These are phyloP conservation scores for Andrena bicolor DNA, from an alignment of 2,888 invertebrate species.

Conservation along the genomic window DNA sequence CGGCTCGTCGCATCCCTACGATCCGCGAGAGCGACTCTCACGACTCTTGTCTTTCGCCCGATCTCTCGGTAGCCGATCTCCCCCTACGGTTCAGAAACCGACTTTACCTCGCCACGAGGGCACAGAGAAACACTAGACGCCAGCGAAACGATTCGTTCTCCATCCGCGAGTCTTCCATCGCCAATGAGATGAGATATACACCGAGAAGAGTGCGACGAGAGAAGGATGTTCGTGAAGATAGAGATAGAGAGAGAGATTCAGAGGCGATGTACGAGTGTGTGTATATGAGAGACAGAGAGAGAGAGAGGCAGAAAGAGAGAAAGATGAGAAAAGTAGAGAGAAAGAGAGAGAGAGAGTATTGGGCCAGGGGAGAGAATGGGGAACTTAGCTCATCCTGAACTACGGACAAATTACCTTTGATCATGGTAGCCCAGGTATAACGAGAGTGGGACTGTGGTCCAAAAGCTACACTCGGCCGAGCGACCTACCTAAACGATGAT, in stretches of 20 bases:
- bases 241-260: conserved; percentile 27
- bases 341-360: conserved; percentile 14
- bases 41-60: conserved; percentile 42
- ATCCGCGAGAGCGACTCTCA: conserved; percentile 34
- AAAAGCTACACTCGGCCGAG: conserved; percentile 68
- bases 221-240: conserved; percentile 6
- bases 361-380: conserved; percentile 29
- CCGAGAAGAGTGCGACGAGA: conserved; percentile 41
- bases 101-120: conserved; percentile 3
- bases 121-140: conserved; percentile 13
- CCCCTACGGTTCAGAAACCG: conserved; percentile 20
- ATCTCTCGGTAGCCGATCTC: conserved; percentile 34
- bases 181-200: conserved; percentile 18
- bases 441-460: conserved; percentile 59
- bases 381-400: conserved; percentile 59
- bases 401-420: conserved; percentile 61
- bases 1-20: conserved; percentile 16
- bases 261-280: conserved; percentile 2
- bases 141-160: conserved; percentile 23
- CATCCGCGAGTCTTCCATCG: background rate
- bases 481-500: conserved; percentile 70
- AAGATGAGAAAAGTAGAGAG: conserved; percentile 1
- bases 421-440: conserved; percentile 60
- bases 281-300: background rate
- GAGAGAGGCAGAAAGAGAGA: background rate